Evolutionary conservation across 2,797 vertebrate genomes (phyloP).

Genomic region (Typhlichthys subterraneus): DNA sequence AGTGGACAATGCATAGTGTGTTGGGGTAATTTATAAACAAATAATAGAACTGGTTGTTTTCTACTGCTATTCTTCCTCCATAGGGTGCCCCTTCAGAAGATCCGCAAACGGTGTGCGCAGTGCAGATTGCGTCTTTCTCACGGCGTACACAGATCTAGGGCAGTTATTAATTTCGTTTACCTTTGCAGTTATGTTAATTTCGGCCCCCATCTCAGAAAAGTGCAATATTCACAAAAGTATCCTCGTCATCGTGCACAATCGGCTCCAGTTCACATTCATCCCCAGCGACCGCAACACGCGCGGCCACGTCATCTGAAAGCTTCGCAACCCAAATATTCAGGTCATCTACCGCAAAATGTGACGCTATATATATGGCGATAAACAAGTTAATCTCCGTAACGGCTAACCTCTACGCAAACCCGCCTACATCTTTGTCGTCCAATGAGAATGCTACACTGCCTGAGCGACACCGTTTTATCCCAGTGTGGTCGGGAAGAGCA

Average conservation of each 20-base stretch:
- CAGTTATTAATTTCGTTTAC: slow-evolving; percentile 48
- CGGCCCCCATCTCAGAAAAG: slow-evolving; percentile 71
- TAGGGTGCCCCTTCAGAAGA: too few species aligned
- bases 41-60: too few species aligned
- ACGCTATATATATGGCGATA: slow-evolving; percentile 57
- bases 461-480: neutral
- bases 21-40: too few species aligned
- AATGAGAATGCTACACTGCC: slow-evolving; percentile 29
- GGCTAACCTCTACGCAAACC: slow-evolving; percentile 56
- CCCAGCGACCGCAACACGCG: slow-evolving; percentile 19
- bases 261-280: slow-evolving; percentile 46
- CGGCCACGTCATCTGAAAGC: neutral
- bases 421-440: slow-evolving; percentile 54
- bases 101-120: too few species aligned
- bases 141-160: neutral
- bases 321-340: neutral
- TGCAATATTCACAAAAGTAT: slow-evolving; percentile 21
- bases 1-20: too few species aligned
- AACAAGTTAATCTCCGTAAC: slow-evolving; percentile 77
- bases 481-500: too few species aligned
- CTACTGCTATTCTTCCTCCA: too few species aligned
- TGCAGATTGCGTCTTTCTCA: neutral
- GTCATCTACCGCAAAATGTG: slow-evolving; percentile 2
- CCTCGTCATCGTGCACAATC: slow-evolving; percentile 29
- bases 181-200: slow-evolving; percentile 73